Conservation (phyloP, 2,797 vertebrate species). For the Scomberomorus guttatus region DNA sequence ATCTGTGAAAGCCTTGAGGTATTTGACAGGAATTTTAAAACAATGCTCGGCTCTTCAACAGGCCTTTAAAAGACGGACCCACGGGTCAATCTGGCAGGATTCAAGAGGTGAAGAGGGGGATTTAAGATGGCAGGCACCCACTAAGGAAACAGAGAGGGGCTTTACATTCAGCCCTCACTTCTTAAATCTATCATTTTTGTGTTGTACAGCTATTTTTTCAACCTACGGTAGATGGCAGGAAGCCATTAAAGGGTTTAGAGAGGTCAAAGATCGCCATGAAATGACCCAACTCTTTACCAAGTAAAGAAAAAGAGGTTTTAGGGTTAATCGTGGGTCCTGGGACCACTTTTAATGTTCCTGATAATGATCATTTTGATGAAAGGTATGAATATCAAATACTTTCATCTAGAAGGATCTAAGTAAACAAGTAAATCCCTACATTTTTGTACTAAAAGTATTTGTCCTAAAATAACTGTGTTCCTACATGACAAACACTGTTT, state of each 20-base stretch:
- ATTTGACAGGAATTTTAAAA: slow-evolving; percentile 5
- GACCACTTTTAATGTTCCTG: too few relatives aligned
- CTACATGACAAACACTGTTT: neutral
- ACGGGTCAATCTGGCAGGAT: neutral
- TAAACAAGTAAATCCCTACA: too few relatives aligned
- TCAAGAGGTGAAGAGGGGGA: neutral
- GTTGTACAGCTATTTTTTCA: neutral
- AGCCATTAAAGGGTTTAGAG: neutral
- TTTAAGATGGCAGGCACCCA: neutral
- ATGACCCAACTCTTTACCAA: too few relatives aligned
- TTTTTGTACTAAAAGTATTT: too few relatives aligned
- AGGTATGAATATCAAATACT: neutral
- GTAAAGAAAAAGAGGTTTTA: neutral
- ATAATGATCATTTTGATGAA: neutral
- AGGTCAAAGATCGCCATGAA: neutral
- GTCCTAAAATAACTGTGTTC: neutral
- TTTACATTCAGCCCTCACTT: neutral
- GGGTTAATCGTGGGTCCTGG: neutral
- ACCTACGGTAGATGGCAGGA: neutral
- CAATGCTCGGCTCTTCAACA: neutral
- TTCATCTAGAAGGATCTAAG: too few relatives aligned
- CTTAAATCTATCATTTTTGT: neutral
- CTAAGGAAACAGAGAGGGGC: neutral
- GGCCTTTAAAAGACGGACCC: neutral
- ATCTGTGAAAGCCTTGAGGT: neutral